A percentile compares a stretch with the other conserved stretches of the same genome.
These are phyloP conservation scores for Yponomeuta sedellus DNA, from an alignment of 2,888 invertebrate species.

Conservation along the genomic window DNA sequence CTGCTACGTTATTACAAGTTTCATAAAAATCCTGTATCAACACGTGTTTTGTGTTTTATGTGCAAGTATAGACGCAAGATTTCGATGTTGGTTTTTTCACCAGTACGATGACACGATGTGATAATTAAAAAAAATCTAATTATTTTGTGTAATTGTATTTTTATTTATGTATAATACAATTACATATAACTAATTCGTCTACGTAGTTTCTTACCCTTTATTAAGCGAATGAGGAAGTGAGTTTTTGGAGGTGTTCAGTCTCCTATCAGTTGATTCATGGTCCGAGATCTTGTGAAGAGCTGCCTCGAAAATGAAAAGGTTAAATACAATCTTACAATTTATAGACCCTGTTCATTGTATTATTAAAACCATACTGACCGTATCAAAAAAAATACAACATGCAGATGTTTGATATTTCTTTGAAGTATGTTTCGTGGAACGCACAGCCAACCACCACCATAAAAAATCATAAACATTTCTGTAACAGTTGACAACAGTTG, in stretches of 20 bases:
- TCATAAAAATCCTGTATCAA: no score
- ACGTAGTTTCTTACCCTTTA: not conserved
- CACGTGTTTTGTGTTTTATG: no score
- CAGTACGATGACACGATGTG: no score
- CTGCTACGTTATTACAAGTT: no score
- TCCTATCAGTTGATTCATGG: not conserved
- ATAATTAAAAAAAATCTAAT: no score
- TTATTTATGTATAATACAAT: no score
- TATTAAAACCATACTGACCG: slow-evolving; percentile 39
- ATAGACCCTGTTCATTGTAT: not conserved
- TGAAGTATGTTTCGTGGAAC: slow-evolving; percentile 50
- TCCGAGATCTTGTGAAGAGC: not conserved
- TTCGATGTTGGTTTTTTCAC: no score
- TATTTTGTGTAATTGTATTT: no score
- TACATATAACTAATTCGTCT: no score
- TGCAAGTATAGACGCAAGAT: no score
- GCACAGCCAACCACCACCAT: slow-evolving; percentile 44
- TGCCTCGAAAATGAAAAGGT: not conserved
- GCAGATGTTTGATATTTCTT: slow-evolving; percentile 35
- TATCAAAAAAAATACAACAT: slow-evolving; percentile 45
- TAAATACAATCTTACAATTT: not conserved
- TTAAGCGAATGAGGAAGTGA: not conserved
- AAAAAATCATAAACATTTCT: slow-evolving; percentile 47
- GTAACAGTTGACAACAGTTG: no score
- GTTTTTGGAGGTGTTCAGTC: not conserved